Conservation (phyloP, 2,888 invertebrate genomes). For the Lycophotia porphyrea region DNA sequence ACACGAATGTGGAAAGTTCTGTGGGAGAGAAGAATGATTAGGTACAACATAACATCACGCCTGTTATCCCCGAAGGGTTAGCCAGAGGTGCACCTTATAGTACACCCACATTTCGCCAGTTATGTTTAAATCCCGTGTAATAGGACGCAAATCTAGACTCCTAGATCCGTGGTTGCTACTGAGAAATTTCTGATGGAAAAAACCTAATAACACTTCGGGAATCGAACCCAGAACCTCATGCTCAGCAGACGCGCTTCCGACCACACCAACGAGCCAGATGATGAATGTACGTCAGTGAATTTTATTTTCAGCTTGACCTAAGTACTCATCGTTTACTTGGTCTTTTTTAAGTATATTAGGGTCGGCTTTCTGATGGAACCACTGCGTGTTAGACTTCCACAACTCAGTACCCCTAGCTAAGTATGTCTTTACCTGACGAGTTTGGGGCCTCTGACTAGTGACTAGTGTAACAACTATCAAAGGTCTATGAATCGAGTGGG, state of each 20-base stretch:
- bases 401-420: background rate
- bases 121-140: no score
- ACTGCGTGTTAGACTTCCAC: background rate
- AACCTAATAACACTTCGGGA: no score
- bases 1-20: conserved; percentile 59
- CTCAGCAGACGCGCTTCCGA: no score
- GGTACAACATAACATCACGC: background rate
- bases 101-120: no score
- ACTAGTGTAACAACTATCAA: background rate
- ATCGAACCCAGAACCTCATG: no score
- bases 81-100: no score
- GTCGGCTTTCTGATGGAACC: background rate
- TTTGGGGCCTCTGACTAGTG: background rate
- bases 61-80: no score
- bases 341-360: background rate
- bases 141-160: no score
- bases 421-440: background rate
- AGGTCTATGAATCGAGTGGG: background rate
- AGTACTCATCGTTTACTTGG: background rate
- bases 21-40: background rate
- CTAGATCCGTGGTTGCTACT: no score
- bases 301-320: background rate
- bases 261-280: no score
- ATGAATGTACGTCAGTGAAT: background rate
- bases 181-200: no score